These are phyloP conservation scores for Ptychobarbus kaznakovi DNA, from an alignment of 2,797 vertebrate species.

Conservation along the genomic window DNA sequence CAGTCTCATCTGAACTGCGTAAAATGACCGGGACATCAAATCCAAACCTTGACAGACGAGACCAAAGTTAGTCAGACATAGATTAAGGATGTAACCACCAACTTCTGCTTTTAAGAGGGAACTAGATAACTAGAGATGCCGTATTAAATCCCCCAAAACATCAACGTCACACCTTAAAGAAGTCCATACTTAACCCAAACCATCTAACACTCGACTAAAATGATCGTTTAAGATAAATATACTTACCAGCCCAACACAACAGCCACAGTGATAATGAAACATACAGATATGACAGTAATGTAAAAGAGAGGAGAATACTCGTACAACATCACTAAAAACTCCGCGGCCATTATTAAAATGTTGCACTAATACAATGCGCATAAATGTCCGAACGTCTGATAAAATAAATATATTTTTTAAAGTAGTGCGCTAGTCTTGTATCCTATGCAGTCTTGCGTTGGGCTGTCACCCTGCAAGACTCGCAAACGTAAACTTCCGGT, in stretches of 20 bases:
- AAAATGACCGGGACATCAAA: slow-evolving; percentile 93
- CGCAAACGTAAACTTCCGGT: slow-evolving; percentile 41
- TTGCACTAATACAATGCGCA: not conserved
- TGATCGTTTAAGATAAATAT: not conserved
- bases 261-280: slow-evolving; percentile 91
- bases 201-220: not conserved
- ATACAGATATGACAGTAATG: slow-evolving; percentile 88
- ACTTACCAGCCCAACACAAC: slow-evolving; percentile 92
- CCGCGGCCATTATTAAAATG: slow-evolving; percentile 80
- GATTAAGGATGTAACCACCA: not conserved
- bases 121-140: not conserved
- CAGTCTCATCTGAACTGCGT: slow-evolving; percentile 88
- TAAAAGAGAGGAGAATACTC: slow-evolving; percentile 94
- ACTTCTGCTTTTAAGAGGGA: not conserved
- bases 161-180: not conserved
- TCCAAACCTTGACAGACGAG: slow-evolving; percentile 83
- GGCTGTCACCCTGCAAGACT: slow-evolving; percentile 4
- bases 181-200: not conserved
- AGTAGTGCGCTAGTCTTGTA: not conserved
- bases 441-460: not conserved
- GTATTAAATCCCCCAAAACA: not conserved
- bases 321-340: slow-evolving; percentile 87
- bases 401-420: not conserved
- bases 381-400: not conserved
- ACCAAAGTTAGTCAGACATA: not conserved